Evolutionary conservation across 1,140 invertebrate species (phyloP), one percentile per base, ranked within the genome.

Genomic region (Arion vulgaris): DNA sequence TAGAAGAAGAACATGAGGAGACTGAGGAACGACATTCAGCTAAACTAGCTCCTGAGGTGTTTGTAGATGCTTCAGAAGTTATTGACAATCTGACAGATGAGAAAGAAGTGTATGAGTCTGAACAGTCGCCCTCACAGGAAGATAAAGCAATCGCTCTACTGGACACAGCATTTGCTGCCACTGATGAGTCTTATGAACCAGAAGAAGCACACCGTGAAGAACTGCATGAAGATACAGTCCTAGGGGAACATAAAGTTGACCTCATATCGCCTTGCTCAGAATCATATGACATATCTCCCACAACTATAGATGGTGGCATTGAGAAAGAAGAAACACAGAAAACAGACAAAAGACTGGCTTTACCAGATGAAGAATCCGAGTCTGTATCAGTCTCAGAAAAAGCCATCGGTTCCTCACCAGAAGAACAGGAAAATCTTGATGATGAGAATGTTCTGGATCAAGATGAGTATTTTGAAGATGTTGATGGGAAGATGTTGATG

Each of bases 401-500:
- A 62, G 39, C 71, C 11, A 62, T 81, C 26, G 69, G 80, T 15
- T 74, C 69, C n/a, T 53, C 69, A 1, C 72, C 80, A 15, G 74
- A 83, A 51, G 72, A 66, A 7, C 62, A 79, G 68, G 68, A 83
- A 28, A 76, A 71, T 72, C 86, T 87, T 69, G 86, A 81, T n/a
- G 51, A 80, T 41, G 78, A 71, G 28, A 53, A 79, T 76, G 38
- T 41, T 38, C 28, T 49, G 41, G 74, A 76, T 76, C 41, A 76
- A 19, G n/a, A 80, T 45, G 49, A 80, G 57, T 62, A 51, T 32
- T 51, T 76, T 26, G 49, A 1, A 73, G 80, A 78, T 32, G 45
- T 19, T 11, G 45, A 49, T 49, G 45, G 26, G 23, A 57, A 57
- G 53, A 57, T 57, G 53, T n/a, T 57, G 53, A 57, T 26, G 69